Evolutionary conservation across 2,113 vertebrate genomes (phyloP), one percentile per base, ranked within the genome.

Genomic region (Ornithorhynchus anatinus): DNA sequence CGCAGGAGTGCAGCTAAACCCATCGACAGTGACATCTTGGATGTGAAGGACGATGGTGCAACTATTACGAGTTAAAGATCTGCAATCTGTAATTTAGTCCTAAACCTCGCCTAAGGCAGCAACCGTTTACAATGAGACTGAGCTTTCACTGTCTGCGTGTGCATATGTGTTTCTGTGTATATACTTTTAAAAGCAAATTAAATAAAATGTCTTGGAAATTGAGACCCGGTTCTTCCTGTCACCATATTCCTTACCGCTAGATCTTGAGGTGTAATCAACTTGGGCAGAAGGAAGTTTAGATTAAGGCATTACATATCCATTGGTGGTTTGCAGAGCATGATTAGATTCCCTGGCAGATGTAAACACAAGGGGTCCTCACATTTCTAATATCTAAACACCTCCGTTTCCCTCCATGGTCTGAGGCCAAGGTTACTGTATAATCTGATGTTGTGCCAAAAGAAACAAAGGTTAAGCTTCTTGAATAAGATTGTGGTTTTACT

Each of bases 391-490:
- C 14, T 8, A 54, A 52, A 44, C 9, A 62, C 19, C 4, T 56
- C 13, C 4, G 16, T 17, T 48, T 63, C 36, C 39, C 31, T 48
- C n/a, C 14, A 37, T 52, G 8, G 5, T 2, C 4, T 47, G 39
- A 17, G 35, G n/a, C 4, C n/a, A 69, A 1, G 0, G 43, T 61
- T 69, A 6, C 27, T 54, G 57, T 35, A 62, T 48, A 56, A 68
- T 36, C 19, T 65, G 40, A 82, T 56, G 32, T 72, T 72, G 20
- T 5, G 7, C 5, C 32, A 72, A 10, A 25, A 52, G 42, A 62
- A 36, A 67, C 35, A 48, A 47, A 78, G 73, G 19, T 48, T 39
- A 71, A 76, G 72, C 12, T 54, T 60, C 22, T 56, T 54, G n/a
- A 13, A 1, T 59, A 56, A 36, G 59, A 76, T n/a, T n/a, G n/a